phyloP scores from a whole-genome alignment of 2,113 vertebrate genomes.

The Sula dactylatra region DNA sequence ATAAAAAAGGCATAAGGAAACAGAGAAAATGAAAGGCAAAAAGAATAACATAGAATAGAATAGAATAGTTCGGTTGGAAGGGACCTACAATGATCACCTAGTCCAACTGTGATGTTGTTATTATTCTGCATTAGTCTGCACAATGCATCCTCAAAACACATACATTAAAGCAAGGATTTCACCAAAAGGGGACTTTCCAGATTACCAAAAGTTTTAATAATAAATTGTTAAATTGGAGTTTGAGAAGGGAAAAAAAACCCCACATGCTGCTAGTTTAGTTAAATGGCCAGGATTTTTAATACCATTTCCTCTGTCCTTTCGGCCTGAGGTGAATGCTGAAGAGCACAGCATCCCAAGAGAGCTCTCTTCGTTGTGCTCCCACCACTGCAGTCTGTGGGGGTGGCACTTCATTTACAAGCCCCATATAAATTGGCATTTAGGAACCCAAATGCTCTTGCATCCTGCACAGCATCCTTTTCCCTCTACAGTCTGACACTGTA shows the following conservation, averaged over 20 bases:
- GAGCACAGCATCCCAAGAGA: background rate
- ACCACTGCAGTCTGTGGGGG: background rate
- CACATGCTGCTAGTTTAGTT: background rate
- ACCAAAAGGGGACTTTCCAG: background rate
- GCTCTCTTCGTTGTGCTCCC: background rate
- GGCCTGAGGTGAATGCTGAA: background rate
- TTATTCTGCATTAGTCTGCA: background rate
- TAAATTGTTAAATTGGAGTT: background rate
- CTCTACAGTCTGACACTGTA: background rate
- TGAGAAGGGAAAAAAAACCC: background rate
- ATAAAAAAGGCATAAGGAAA: background rate
- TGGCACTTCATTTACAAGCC: background rate
- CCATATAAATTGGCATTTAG: background rate
- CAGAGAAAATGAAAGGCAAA: background rate
- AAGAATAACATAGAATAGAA: background rate
- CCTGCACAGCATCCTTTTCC: background rate
- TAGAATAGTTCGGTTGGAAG: background rate
- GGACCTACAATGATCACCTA: background rate
- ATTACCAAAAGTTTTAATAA: background rate
- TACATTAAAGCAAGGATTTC: background rate
- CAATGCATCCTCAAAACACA: background rate
- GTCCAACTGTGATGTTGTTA: background rate
- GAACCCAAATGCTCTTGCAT: background rate
- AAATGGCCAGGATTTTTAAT: background rate
- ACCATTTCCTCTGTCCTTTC: background rate